Base-by-base conservation (phyloP, 2,113 vertebrate species). In the Panthera uncia region DNA sequence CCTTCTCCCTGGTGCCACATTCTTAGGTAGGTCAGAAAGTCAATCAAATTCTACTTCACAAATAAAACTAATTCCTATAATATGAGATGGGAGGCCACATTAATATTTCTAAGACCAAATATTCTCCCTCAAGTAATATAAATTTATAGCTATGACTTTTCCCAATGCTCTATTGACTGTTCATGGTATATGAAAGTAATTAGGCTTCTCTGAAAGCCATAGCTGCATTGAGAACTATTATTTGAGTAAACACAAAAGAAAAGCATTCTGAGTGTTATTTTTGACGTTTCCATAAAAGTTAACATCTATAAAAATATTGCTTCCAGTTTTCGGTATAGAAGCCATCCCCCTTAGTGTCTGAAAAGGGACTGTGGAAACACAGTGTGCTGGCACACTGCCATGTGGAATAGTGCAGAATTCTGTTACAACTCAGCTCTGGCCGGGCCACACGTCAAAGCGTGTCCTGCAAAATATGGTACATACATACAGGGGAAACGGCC, bases 121-220 rank as follows among this genome's bases (percentile, higher is more conserved):
- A 78, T 74, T 96, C 65, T 97, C 96, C 80, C 96, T 98, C 88
- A 94, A 95, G 97, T 96, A 94, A 97, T 97, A 97, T 96, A 97
- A 97, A 97, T 98, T 94, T 97, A 89, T 94, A 97, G 76, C 36
- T 50, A 81, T 93, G 84, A 91, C 76, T 98, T 97, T 97, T 92
- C 96, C 96, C 88, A 78, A 33, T 33, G 91, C 85, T 97, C 84
- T 79, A 96, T 97, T 4, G 84, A 97, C 97, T 87, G 65, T 15
- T 94, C 89, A 38, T 61, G 73, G 93, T 96, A 68, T 78, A 65
- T 63, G 96, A 94, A 98, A 97, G 95, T 97, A 98, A 98, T 96
- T 91, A 97, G 94, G 66, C 84, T 96, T 93, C 73, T 89, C 94
- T 89, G 45, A 95, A 81, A 98, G 61, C n/a, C 73, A 74, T 61